phyloP scores from a whole-genome alignment of 1,140 invertebrate genomes.

The Parasteatoda tepidariorum region DNA sequence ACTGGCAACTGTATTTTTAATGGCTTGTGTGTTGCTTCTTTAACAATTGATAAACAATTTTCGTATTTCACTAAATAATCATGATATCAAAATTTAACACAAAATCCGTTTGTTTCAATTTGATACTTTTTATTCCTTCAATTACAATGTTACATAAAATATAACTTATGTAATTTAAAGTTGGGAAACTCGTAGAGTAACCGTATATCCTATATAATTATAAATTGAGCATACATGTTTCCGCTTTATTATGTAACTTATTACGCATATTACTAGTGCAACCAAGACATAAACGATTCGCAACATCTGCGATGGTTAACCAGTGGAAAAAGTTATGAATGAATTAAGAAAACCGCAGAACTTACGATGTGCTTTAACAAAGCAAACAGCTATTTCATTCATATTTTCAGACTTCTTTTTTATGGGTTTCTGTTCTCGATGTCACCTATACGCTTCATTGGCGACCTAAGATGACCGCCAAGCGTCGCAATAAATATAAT shows the following conservation, averaged over 20 bases:
- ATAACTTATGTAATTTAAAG: too few species aligned
- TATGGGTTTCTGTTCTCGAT: conserved; percentile 26
- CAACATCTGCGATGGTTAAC: not conserved
- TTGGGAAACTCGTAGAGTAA: too few species aligned
- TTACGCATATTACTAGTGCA: not conserved
- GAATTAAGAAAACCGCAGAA: conserved; percentile 45
- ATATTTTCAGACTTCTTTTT: conserved; percentile 28
- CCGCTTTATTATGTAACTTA: not conserved
- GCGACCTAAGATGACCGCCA: conserved; percentile 49
- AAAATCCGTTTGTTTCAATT: too few species aligned
- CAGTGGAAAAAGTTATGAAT: conserved; percentile 11
- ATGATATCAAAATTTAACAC: too few species aligned
- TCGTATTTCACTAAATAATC: too few species aligned
- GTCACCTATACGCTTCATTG: conserved; percentile 55
- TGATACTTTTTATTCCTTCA: too few species aligned
- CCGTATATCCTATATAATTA: not conserved
- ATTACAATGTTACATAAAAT: too few species aligned
- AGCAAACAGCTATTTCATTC: conserved; percentile 40
- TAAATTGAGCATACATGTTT: not conserved
- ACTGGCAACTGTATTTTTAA: too few species aligned
- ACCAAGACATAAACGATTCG: not conserved
- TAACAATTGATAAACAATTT: too few species aligned
- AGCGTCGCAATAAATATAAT: conserved; percentile 50
- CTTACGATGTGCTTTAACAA: conserved; percentile 49
- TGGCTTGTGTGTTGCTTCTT: too few species aligned